These are phyloP conservation scores for Vultur gryphus DNA, from an alignment of 2,797 vertebrate genomes.

Conservation along the genomic window DNA sequence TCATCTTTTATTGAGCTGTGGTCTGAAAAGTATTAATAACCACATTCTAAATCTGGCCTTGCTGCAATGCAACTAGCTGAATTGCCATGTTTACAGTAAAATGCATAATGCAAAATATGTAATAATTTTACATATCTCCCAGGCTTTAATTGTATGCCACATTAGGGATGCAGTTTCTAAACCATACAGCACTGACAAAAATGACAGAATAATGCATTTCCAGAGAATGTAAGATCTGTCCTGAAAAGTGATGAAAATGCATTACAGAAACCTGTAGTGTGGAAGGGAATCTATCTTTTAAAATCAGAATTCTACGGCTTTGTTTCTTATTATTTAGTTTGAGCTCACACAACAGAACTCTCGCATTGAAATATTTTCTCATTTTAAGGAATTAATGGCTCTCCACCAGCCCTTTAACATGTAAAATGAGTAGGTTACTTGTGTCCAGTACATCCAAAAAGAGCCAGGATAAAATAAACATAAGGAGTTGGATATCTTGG, in stretches of 20 bases:
- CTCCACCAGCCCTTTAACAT: constrained; percentile 85
- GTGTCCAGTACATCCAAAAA: constrained; percentile 99
- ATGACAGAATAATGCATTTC: constrained; percentile 54
- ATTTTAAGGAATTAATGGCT: constrained; percentile 85
- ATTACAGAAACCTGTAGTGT: constrained; percentile 35
- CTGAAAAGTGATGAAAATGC: constrained; percentile 66
- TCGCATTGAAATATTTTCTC: constrained; percentile 79
- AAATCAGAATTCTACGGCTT: constrained; percentile 73
- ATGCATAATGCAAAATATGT: no score
- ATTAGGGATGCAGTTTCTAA: constrained; percentile 52
- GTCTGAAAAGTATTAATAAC: background rate
- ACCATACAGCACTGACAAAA: constrained; percentile 47
- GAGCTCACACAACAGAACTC: constrained; percentile 76
- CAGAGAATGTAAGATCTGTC: constrained; percentile 60
- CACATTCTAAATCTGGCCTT: background rate
- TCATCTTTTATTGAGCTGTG: background rate
- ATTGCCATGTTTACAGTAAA: background rate
- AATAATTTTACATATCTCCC: constrained; percentile 15
- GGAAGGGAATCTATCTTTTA: constrained; percentile 67
- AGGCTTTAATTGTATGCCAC: constrained; percentile 43
- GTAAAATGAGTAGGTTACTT: constrained; percentile 99
- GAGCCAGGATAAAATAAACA: constrained; percentile 99
- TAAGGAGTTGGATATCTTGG: constrained; percentile 98
- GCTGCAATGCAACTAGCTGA: background rate
- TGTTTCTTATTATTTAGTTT: constrained; percentile 75